phyloP scores from a whole-genome alignment of 2,113 vertebrate species.

The Miniopterus natalensis region DNA sequence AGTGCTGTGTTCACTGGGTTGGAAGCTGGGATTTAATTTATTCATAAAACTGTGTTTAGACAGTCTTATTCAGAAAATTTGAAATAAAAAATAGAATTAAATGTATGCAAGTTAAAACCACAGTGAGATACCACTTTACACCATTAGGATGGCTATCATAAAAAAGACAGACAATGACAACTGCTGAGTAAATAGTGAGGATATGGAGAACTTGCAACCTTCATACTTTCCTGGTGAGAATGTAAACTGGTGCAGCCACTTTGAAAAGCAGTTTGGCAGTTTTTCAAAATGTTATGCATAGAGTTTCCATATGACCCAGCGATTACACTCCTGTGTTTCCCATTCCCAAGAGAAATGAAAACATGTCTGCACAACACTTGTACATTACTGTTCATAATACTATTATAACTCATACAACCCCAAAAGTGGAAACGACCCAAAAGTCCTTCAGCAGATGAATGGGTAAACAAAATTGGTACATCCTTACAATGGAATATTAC shows the following conservation, averaged over 20 bases:
- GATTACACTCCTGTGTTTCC: not conserved
- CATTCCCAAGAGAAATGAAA: not conserved
- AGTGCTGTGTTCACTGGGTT: not conserved
- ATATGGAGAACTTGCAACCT: not conserved
- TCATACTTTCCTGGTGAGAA: not conserved
- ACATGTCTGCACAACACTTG: not conserved
- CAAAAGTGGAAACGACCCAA: not conserved
- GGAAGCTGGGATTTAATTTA: conserved; percentile 34
- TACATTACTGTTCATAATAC: not conserved
- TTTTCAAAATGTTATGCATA: not conserved
- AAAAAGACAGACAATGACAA: not conserved
- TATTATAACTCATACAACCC: not conserved
- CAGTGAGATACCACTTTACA: not conserved
- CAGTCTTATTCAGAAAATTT: not conserved
- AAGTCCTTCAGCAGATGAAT: not conserved
- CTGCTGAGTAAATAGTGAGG: not conserved
- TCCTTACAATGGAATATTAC: not conserved
- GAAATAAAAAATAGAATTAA: conserved; percentile 14
- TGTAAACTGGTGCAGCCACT: not conserved
- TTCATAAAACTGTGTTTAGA: not conserved
- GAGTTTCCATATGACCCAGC: not conserved
- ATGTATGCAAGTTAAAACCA: not conserved
- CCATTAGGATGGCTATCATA: not conserved
- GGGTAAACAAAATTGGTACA: not conserved
- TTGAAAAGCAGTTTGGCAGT: not conserved